Evolutionary conservation across 2,113 vertebrate species (phyloP), one percentile per base, ranked within the genome.

Genomic region (Protobothrops flavoviridis): DNA sequence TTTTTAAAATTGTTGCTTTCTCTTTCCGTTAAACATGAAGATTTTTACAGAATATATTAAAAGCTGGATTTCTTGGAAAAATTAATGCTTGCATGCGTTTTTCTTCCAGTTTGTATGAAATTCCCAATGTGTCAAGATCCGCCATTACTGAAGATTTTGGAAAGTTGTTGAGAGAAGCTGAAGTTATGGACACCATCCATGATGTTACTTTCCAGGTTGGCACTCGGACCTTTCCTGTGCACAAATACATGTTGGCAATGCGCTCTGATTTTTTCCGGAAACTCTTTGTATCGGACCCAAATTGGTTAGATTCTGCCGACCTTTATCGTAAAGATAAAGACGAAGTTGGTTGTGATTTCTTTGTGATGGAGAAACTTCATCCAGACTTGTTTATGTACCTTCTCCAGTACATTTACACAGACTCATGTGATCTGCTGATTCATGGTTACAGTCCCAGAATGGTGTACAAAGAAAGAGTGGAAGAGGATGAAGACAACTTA

Each of bases 101-200:
- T 94, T 95, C 92, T 9, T 98, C 94, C 97, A 99, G 99, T 96
- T 97, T 99, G 91, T 99, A 98, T 96, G 99, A 99, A 98, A 98
- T 99, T 95, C 99, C 99, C 96, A 97, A 94, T 91, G 97, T 99
- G 86, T 99, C 99, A 12, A 95, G 97, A 0, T 99, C 99, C 86
- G 98, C 96, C 55, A 98, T 99, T 97, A 97, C 97, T 93, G 97
- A 98, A 95, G 98, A 99, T 95, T 98, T 99, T 96, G 98, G 98
- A 94, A 98, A 97, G 56, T 97, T 99, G 48, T 94, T 99, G 94
- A 96, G 97, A 11, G 99, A 99, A 95, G 98, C 98, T 0, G 98
- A 99, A 93, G 99, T 99, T 97, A 99, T 97, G 92, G 99, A 99
- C 97, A 98, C 92, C 95, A 99, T 99, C 96, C 99, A 99, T 17